Percentiles rank a stretch among this genome's conserved stretches.
Conservation (phyloP, 2,888 invertebrate genomes). For the Augiades crinisus region DNA sequence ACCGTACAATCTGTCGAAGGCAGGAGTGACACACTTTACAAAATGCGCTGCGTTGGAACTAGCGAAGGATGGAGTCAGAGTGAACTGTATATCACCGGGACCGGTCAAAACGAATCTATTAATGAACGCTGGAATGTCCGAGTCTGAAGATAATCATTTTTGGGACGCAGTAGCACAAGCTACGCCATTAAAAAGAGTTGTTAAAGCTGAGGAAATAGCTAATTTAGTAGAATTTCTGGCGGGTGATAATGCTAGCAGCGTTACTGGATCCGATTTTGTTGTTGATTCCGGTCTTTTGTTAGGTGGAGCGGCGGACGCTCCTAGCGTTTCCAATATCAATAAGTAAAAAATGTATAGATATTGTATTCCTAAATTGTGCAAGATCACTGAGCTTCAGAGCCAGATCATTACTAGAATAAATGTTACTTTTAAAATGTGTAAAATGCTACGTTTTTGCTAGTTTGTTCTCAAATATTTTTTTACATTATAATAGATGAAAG, state of each 20-base stretch:
- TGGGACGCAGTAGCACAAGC: constrained; percentile 21
- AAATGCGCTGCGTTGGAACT: constrained; percentile 29
- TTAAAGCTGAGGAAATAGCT: constrained; percentile 37
- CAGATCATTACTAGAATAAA: too few relatives aligned
- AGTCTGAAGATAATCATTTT: constrained; percentile 56
- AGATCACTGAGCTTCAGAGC: too few relatives aligned
- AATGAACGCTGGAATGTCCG: constrained; percentile 73
- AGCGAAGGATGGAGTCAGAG: constrained; percentile 28
- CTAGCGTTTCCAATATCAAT: too few relatives aligned
- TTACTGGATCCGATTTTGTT: constrained; percentile 27
- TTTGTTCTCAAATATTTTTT: too few relatives aligned
- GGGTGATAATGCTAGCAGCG: constrained; percentile 28
- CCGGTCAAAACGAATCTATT: constrained; percentile 31
- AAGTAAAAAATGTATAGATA: too few relatives aligned
- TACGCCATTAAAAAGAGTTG: constrained; percentile 26
- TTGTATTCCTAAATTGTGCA: too few relatives aligned
- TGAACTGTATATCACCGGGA: too few relatives aligned
- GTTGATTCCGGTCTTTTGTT: constrained; percentile 25
- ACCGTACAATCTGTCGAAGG: constrained; percentile 29
- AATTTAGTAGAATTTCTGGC: constrained; percentile 27
- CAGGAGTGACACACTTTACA: constrained; percentile 31
- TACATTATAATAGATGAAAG: too few relatives aligned
- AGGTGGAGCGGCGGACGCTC: not conserved
- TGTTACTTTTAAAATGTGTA: too few relatives aligned
- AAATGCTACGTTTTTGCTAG: too few relatives aligned